phyloP scores from a whole-genome alignment of 2,113 vertebrate genomes.

The Climacteris rufus region DNA sequence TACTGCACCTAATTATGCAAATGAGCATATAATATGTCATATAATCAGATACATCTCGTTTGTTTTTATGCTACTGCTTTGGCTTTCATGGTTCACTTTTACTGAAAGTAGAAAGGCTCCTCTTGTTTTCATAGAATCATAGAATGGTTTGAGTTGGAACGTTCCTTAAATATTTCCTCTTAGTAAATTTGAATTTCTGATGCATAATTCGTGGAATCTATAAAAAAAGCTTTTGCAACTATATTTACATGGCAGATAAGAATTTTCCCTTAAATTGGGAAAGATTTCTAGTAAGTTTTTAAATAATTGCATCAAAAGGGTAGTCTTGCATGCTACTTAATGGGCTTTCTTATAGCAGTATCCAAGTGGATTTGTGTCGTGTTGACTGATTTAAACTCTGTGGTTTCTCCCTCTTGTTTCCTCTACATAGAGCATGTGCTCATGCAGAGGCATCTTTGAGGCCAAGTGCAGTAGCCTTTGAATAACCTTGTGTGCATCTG shows the following conservation, averaged over 20 bases:
- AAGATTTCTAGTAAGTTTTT: not conserved
- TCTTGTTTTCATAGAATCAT: not conserved
- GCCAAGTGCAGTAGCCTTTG: not conserved
- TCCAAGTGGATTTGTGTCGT: not conserved
- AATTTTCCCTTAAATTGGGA: not conserved
- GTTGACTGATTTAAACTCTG: not conserved
- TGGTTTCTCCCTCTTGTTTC: not conserved
- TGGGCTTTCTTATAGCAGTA: not conserved
- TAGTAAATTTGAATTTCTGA: not conserved
- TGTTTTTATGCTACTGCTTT: not conserved
- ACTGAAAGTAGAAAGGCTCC: not conserved
- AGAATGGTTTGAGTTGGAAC: not conserved
- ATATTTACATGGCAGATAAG: not conserved
- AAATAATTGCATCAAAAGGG: not conserved
- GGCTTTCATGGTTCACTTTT: not conserved
- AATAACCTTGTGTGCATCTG: not conserved
- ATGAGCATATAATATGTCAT: not conserved
- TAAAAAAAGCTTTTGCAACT: not conserved
- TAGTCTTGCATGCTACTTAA: not conserved
- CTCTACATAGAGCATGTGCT: not conserved
- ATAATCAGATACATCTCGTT: not conserved
- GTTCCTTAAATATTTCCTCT: slow-evolving; percentile 3
- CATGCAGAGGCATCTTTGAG: not conserved
- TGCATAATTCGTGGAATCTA: not conserved
- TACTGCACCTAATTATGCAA: not conserved